These are phyloP conservation scores for Riparia riparia DNA, from an alignment of 2,113 vertebrate genomes.

Conservation along the genomic window DNA sequence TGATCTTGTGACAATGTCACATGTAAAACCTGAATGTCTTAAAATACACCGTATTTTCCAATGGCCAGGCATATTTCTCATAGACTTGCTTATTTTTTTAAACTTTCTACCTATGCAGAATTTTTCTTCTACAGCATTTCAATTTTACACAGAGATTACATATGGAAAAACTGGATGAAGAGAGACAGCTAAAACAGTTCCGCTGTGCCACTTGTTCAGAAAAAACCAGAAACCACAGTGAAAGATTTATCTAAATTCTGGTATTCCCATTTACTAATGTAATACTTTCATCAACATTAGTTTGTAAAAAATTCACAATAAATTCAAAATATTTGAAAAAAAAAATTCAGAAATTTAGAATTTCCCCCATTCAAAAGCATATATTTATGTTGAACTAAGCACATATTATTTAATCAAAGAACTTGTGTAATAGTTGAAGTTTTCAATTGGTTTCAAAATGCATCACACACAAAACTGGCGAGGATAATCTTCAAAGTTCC, in stretches of 20 bases:
- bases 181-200: background rate
- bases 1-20: constrained; percentile 20
- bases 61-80: constrained; percentile 3
- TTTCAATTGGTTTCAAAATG: background rate
- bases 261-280: background rate
- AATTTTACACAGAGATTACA: background rate
- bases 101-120: constrained; percentile 59
- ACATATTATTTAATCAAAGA: background rate
- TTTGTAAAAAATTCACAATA: background rate
- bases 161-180: background rate
- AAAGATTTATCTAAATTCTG: background rate
- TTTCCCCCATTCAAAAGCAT: background rate
- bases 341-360: background rate
- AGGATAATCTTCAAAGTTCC: background rate
- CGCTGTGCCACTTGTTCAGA: background rate
- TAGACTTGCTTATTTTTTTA: constrained; percentile 62
- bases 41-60: constrained; percentile 7
- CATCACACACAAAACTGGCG: background rate
- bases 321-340: background rate
- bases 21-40: constrained; percentile 6
- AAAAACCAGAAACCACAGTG: background rate
- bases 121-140: constrained; percentile 25
- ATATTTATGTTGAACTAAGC: background rate
- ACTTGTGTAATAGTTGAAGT: background rate
- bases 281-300: background rate